Conservation (phyloP, 2,113 vertebrate species). For the Carassius carassius region DNA sequence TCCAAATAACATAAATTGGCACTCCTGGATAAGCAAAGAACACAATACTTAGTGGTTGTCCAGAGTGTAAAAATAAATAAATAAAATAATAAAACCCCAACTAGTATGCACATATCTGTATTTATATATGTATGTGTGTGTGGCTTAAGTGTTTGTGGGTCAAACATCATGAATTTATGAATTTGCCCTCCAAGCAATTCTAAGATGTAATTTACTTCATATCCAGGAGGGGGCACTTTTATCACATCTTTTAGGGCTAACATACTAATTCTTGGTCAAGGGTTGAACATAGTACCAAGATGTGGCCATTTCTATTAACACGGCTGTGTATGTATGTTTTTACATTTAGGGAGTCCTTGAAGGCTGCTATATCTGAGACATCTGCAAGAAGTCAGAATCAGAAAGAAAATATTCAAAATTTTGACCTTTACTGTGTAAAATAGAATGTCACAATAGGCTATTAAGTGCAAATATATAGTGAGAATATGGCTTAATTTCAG, state of each 20-base stretch:
- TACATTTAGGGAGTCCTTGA: neutral
- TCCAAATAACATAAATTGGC: neutral
- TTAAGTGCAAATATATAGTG: neutral
- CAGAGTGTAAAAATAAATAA: too few relatives aligned
- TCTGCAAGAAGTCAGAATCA: neutral
- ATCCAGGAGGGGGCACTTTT: conserved; percentile 6
- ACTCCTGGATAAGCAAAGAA: neutral
- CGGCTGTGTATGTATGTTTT: neutral
- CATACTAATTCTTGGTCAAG: neutral
- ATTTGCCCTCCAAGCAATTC: neutral
- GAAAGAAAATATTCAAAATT: neutral
- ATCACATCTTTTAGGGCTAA: neutral
- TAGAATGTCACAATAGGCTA: neutral
- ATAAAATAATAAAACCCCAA: too few relatives aligned
- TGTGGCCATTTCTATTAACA: neutral
- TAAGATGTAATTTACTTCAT: neutral
- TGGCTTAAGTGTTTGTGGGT: neutral
- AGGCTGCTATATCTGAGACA: neutral
- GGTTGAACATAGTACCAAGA: neutral
- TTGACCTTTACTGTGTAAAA: neutral
- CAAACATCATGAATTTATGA: neutral
- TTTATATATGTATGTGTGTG: neutral
- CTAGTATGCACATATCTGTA: too few relatives aligned
- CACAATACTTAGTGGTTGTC: neutral
- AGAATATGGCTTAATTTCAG: neutral